Conservation (phyloP, 2,113 vertebrate genomes). For the Elanoides forficatus region DNA sequence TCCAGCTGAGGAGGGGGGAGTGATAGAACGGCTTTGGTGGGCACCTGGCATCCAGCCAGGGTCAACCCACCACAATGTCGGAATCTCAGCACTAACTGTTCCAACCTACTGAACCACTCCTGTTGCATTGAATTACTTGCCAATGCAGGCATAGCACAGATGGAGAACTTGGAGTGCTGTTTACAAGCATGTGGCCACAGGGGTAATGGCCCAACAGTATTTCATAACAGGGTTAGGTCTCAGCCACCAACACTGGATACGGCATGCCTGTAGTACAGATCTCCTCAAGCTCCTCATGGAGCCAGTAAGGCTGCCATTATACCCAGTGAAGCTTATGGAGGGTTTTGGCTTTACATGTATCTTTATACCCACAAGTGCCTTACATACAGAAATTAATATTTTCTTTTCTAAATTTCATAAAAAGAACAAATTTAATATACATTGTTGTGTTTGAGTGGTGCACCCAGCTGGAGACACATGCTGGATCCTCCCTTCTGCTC, state of each 20-base stretch:
- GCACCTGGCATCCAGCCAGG: too few relatives aligned
- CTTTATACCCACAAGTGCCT: background rate
- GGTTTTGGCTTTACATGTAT: background rate
- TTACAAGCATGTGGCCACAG: background rate
- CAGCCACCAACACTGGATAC: background rate
- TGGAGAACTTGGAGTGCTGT: background rate
- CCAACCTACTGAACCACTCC: background rate
- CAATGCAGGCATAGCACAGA: background rate
- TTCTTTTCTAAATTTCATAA: background rate
- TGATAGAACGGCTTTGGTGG: too few relatives aligned
- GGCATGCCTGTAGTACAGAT: background rate
- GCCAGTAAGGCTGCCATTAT: background rate
- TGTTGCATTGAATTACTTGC: background rate
- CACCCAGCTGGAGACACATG: background rate
- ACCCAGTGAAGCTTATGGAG: background rate
- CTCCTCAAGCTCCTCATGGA: background rate
- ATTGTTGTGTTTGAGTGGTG: background rate
- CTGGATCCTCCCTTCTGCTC: background rate
- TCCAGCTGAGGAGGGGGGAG: too few relatives aligned
- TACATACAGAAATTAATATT: background rate
- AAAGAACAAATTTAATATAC: background rate
- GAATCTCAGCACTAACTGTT: background rate
- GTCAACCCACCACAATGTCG: too few relatives aligned
- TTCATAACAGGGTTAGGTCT: background rate
- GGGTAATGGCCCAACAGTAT: background rate